Evolutionary conservation across 2,888 invertebrate species (phyloP).

Genomic region (Cosmorhoe ocellata): DNA sequence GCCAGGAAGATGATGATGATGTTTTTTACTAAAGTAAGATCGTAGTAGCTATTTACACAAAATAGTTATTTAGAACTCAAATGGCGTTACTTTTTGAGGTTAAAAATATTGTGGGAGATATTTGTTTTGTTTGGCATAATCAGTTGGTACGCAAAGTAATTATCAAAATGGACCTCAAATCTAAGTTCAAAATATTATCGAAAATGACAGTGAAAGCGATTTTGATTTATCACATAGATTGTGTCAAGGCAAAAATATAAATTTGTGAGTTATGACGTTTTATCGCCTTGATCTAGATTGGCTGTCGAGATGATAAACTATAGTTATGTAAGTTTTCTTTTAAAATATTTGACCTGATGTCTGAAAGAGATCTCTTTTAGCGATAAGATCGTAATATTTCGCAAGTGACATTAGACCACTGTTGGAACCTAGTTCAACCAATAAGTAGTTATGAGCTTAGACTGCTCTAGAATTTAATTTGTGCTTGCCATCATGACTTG

Average conservation of each 20-base stretch:
- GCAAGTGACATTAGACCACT: no score
- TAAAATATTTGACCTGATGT: background rate
- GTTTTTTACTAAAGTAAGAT: no score
- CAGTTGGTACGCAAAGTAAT: background rate
- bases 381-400: background rate
- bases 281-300: slow-evolving; percentile 14
- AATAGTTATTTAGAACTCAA: no score
- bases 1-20: no score
- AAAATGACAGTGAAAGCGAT: slow-evolving; percentile 6
- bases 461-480: no score
- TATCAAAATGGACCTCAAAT: slow-evolving; percentile 6
- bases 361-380: slow-evolving; percentile 1
- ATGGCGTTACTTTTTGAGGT: no score
- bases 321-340: background rate
- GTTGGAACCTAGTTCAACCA: no score
- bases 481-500: no score
- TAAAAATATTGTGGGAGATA: no score
- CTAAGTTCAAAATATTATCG: background rate
- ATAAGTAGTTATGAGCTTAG: no score
- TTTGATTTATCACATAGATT: slow-evolving; percentile 8
- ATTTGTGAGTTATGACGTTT: slow-evolving; percentile 12
- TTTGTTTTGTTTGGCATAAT: no score
- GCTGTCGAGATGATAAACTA: slow-evolving; percentile 1
- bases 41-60: no score
- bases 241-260: slow-evolving; percentile 10